These are phyloP conservation scores for Orthosia gracilis DNA, from an alignment of 2,888 invertebrate species.

Conservation along the genomic window DNA sequence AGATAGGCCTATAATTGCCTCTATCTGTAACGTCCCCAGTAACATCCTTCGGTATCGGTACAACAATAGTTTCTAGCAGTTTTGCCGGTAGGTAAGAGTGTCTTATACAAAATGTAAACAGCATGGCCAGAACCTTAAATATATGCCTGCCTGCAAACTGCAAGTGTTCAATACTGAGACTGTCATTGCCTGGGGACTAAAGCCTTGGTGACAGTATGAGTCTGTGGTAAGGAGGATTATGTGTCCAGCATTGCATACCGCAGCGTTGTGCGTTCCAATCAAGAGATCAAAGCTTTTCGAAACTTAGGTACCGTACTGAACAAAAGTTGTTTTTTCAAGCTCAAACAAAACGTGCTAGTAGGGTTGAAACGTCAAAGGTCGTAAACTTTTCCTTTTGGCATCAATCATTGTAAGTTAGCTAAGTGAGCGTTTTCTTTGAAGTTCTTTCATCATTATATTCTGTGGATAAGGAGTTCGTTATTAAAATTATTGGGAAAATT, in stretches of 20 bases:
- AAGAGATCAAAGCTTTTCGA: not conserved
- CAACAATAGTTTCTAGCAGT: not conserved
- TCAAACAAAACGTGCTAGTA: not conserved
- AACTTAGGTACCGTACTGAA: constrained; percentile 1
- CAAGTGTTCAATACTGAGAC: too few relatives aligned
- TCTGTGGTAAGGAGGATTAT: too few relatives aligned
- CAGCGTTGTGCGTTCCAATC: too few relatives aligned
- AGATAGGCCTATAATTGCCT: not conserved
- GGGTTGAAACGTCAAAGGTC: constrained; percentile 1
- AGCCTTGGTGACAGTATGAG: too few relatives aligned
- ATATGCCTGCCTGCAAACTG: too few relatives aligned
- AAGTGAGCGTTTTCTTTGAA: constrained; percentile 27
- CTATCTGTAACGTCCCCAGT: not conserved
- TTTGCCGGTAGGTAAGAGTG: not conserved
- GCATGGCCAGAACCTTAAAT: not conserved
- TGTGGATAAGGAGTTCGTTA: not conserved
- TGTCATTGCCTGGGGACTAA: too few relatives aligned
- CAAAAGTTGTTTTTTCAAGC: not conserved
- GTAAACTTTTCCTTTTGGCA: constrained; percentile 23
- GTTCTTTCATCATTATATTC: not conserved
- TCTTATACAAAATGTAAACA: too few relatives aligned
- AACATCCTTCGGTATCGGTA: not conserved
- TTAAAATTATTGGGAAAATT: not conserved
- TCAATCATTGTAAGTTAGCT: constrained; percentile 20
- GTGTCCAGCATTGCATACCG: too few relatives aligned